phyloP scores from a whole-genome alignment of 2,888 invertebrate species.

The Thyatira batis region DNA sequence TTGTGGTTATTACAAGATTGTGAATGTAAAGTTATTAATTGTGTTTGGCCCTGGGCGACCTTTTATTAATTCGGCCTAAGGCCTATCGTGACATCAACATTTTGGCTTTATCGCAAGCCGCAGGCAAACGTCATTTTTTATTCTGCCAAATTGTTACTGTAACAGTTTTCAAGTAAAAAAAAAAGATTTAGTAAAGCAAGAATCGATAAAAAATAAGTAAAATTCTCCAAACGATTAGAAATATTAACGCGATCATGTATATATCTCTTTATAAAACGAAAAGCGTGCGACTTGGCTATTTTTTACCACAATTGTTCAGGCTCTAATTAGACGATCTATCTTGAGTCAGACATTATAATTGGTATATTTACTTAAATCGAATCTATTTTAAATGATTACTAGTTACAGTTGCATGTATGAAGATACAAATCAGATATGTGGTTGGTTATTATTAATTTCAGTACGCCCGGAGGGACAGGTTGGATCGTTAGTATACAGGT shows the following conservation, averaged over 20 bases:
- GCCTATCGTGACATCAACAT: constrained; percentile 45
- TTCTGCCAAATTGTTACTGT: not conserved
- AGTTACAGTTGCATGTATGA: constrained; percentile 33
- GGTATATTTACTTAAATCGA: constrained; percentile 29
- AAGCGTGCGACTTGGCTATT: not conserved
- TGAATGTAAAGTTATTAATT: constrained; percentile 54
- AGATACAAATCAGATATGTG: constrained; percentile 58
- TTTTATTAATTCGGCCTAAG: constrained; percentile 41
- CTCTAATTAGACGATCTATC: constrained; percentile 35
- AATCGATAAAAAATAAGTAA: not conserved
- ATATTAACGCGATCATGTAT: not conserved
- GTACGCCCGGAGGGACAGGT: constrained; percentile 50
- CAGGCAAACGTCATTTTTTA: constrained; percentile 25
- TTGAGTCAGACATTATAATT: constrained; percentile 26
- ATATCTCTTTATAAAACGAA: not conserved
- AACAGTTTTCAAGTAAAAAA: not conserved
- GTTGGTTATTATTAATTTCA: constrained; percentile 60
- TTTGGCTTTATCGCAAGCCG: constrained; percentile 40
- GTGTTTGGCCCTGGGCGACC: constrained; percentile 40
- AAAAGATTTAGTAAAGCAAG: not conserved
- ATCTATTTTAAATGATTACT: constrained; percentile 32
- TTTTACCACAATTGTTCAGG: constrained; percentile 12
- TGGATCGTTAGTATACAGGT: constrained; percentile 59
- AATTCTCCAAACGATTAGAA: not conserved
- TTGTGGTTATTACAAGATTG: constrained; percentile 42